phyloP scores from a whole-genome alignment of 2,888 invertebrate species.

The Lasioglossum leucozonium region DNA sequence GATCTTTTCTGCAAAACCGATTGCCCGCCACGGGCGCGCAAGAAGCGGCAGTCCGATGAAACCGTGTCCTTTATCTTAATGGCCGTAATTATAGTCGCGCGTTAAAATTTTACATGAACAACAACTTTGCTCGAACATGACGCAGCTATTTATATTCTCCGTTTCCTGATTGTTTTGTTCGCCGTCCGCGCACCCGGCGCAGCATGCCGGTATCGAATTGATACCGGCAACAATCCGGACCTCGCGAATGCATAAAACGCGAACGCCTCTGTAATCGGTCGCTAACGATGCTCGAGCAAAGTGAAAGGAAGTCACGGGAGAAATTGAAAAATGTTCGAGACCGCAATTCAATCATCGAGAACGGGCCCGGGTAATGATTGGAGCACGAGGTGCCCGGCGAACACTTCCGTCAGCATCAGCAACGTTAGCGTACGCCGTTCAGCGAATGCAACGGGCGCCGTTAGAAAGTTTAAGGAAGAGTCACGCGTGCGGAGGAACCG shows the following conservation, averaged over 20 bases:
- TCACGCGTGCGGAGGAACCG: slow-evolving; percentile 31
- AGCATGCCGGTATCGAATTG: neutral
- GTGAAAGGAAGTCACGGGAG: neutral
- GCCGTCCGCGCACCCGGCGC: no score
- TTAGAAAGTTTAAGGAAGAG: slow-evolving; percentile 67
- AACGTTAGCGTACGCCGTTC: neutral
- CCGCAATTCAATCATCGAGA: neutral
- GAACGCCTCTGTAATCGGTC: neutral
- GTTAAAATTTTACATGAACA: no score
- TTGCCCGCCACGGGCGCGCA: neutral
- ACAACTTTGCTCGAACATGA: no score
- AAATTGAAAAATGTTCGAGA: neutral
- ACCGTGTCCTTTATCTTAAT: neutral
- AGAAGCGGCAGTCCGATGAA: neutral
- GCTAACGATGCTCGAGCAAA: neutral
- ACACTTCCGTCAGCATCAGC: slow-evolving; percentile 37
- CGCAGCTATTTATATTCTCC: neutral
- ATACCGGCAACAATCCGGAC: neutral
- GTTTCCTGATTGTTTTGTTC: neutral
- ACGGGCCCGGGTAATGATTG: neutral
- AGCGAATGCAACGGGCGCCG: neutral
- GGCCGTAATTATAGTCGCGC: neutral
- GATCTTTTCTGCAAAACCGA: neutral
- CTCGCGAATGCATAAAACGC: neutral
- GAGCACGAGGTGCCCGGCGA: neutral